These are phyloP conservation scores for Catharus bicknelli DNA, from an alignment of 2,113 vertebrate genomes.

Conservation along the genomic window DNA sequence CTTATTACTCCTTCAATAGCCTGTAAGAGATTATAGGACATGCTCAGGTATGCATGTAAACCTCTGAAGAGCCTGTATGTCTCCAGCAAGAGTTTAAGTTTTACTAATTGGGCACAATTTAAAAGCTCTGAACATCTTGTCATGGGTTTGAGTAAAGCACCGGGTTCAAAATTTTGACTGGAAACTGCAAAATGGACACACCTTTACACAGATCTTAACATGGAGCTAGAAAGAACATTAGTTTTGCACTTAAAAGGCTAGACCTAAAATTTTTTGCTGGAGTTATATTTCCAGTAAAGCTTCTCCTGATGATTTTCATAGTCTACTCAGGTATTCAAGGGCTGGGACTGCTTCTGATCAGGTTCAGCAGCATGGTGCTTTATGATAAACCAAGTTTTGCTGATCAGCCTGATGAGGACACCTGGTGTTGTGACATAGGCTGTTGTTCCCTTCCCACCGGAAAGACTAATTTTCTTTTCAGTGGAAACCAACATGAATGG, in stretches of 20 bases:
- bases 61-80: neutral
- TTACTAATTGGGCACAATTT: neutral
- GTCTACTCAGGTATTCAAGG: neutral
- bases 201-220: neutral
- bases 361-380: neutral
- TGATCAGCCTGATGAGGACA: neutral
- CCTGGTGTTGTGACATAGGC: neutral
- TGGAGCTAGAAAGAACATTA: neutral
- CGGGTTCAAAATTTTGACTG: neutral
- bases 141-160: neutral
- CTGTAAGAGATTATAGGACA: neutral
- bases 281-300: neutral
- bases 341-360: neutral
- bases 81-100: neutral
- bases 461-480: neutral
- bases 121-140: neutral
- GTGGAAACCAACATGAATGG: neutral
- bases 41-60: neutral
- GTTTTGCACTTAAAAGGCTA: neutral
- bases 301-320: neutral
- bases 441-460: neutral
- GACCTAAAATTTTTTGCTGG: accelerated
- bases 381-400: neutral
- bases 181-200: neutral
- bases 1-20: neutral